Base-by-base conservation (phyloP, 2,888 invertebrate species). In the Orthosia incerta region DNA sequence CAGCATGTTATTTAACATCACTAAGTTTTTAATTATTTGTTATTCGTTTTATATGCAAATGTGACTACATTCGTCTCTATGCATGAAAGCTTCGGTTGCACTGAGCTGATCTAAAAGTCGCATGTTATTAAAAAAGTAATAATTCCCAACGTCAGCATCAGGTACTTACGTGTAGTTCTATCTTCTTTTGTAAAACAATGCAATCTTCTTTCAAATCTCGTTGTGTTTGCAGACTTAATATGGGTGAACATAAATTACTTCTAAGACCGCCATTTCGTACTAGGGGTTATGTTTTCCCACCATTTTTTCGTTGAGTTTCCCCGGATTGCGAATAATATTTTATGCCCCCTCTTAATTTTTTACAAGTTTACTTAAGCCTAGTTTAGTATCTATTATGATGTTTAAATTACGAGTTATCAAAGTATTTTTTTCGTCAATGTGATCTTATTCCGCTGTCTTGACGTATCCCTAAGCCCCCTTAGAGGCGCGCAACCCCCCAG, bases 51-150 rank as follows among this genome's bases (percentile, higher is more conserved):
- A n/a, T 62, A 56, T 50, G 26, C 50, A 45, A 73, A 62, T 45
- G 16, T 4, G 2, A 46, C 15, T 23, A 20, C 65, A n/a, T 18
- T 59, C 18, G 16, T 0, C 0, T 26, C 1, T 45, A 2, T 46
- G 4, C 4, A 26, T 50, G 16, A 65, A 62, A 71, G 20, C 18
- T 51, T 55, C 7, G 16, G 20, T 61, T 20, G 4, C 18, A 51
- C 9, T 62, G 18, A 18, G 20, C 9, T 31, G 13, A 56, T 20
- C 18, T 57, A 55, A 66, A 62, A 55, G 12, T 26, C 0, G 56
- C 61, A 72, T 48, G 46, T 59, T 60, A 48, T 74, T 71, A 70
- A 65, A 80, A 69, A 71, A 71, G 55, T 56, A 72, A 65, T 63
- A 31, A 71, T 53, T 61, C 26, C 13, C 46, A 75, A 75, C 50